Base-by-base conservation (phyloP, 2,888 invertebrate species). In the Cerceris ruficornis region DNA sequence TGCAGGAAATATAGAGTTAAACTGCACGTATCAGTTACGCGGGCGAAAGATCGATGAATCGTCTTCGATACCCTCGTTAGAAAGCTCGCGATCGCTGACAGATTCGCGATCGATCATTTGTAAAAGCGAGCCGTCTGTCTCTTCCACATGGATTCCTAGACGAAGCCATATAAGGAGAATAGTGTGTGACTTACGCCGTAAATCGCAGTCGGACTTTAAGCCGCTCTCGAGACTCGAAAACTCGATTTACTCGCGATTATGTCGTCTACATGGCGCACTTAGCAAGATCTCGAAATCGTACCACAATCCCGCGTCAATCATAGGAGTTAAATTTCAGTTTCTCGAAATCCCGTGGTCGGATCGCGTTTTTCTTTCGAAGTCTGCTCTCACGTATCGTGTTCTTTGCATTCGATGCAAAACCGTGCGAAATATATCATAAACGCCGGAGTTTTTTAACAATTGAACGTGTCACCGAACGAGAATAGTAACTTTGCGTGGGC, bases 91-190 rank as follows among this genome's bases (percentile, higher is more conserved):
- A 13, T 39, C 65, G 39, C n/a, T 14, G 17, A 17, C 8, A 6
- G 62, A 58, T 71, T 71, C 64, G 61, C 71, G 60, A 81, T 77
- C 74, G 77, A 81, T 81, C 77, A 72, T 81, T 66, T 69, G 60
- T 39, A 65, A 74, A 66, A 64, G 68, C 70, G 69, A 66, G 61
- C 71, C 66, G 79, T 66, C 74, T 50, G 73, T 70, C 80, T 77
- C 41, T 65, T 69, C 65, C 73, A 43, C 80, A 54, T 55, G 57
- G 59, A 46, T 78, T 69, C 73, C 80, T 78, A 77, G 69, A 80
- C 80, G 75, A 80, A 83, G 75, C 83, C 83, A 73, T 83, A 70
- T 69, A 80, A 60, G 77, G 77, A 57, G 64, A 42, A 62, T 52
- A 54, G 68, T 68, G 50, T 55, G 62, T 69, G 9, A 6, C 57